phyloP scores from a whole-genome alignment of 35 echinoderm and acorn worm genomes.

The Apostichopus californicus region DNA sequence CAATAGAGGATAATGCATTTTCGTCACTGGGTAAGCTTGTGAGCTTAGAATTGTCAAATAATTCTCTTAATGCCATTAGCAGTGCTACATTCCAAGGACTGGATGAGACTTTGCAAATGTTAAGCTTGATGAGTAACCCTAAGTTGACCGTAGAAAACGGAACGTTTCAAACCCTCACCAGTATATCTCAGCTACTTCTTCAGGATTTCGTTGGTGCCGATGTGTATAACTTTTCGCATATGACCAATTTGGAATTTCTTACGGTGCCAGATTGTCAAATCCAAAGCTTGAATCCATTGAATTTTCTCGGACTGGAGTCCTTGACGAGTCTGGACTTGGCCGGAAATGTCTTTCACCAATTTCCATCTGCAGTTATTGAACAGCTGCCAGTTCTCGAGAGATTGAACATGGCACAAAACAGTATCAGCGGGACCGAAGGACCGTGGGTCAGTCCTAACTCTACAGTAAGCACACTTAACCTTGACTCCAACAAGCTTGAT shows the following conservation, averaged over 20 bases:
- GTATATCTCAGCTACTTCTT: neutral
- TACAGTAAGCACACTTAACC: neutral
- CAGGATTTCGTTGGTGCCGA: neutral
- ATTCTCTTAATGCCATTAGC: neutral
- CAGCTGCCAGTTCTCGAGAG: neutral
- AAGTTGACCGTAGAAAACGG: neutral
- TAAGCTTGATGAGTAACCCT: neutral
- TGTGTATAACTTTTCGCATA: neutral
- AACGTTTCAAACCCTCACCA: neutral
- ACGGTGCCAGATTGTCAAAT: neutral
- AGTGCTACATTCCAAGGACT: conserved; percentile 1
- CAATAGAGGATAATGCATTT: neutral
- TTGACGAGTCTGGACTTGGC: neutral
- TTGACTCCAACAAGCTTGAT: neutral
- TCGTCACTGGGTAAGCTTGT: neutral
- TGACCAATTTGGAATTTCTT: neutral
- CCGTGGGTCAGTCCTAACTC: neutral
- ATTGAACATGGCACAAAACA: neutral
- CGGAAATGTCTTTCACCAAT: neutral
- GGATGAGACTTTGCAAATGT: neutral
- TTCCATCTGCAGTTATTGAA: neutral
- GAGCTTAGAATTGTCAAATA: conserved; percentile 5
- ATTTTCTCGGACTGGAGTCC: neutral
- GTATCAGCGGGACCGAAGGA: neutral
- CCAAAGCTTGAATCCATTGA: neutral